A percentile compares a stretch with the other conserved stretches of the same genome.
These are phyloP conservation scores for Drosophila quadrilineata DNA, from an alignment of 1,140 invertebrate species.

Conservation along the genomic window DNA sequence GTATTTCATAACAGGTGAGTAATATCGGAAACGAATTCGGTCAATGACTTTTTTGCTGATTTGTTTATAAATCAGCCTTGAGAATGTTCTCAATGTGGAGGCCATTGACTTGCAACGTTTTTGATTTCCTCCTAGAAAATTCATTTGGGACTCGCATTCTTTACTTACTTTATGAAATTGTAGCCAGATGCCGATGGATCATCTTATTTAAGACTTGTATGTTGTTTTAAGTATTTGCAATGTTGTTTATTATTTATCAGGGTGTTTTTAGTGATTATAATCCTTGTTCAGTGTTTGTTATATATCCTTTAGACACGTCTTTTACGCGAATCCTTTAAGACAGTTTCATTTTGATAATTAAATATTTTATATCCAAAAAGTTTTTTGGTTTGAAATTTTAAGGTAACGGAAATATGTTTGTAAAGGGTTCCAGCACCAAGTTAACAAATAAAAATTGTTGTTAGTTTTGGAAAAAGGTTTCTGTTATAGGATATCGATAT, in stretches of 20 bases:
- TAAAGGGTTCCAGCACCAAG: no score
- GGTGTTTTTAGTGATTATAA: constrained; percentile 3
- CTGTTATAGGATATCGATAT: constrained; percentile 14
- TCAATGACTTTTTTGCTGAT: constrained; percentile 74
- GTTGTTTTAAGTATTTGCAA: background rate
- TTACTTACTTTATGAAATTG: constrained; percentile 72
- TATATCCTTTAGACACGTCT: constrained; percentile 18
- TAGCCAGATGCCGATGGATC: constrained; percentile 44
- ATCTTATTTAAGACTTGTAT: constrained; percentile 40
- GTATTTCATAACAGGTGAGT: constrained; percentile 77
- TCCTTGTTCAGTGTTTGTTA: constrained; percentile 23
- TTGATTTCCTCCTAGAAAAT: constrained; percentile 49
- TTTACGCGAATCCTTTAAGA: constrained; percentile 39
- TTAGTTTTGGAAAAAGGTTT: no score
- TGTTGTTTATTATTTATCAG: background rate
- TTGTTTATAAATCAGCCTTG: constrained; percentile 72
- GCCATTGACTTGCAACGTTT: constrained; percentile 68
- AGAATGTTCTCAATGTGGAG: constrained; percentile 66
- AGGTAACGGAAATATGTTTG: no score
- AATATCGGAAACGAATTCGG: constrained; percentile 78
- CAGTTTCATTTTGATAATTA: constrained; percentile 27
- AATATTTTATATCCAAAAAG: constrained; percentile 20
- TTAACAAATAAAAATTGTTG: no score
- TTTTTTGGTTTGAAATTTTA: no score
- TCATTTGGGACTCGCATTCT: constrained; percentile 20